Evolutionary conservation across 2,113 vertebrate genomes (phyloP).

Genomic region (Rhagologus leucostigma): DNA sequence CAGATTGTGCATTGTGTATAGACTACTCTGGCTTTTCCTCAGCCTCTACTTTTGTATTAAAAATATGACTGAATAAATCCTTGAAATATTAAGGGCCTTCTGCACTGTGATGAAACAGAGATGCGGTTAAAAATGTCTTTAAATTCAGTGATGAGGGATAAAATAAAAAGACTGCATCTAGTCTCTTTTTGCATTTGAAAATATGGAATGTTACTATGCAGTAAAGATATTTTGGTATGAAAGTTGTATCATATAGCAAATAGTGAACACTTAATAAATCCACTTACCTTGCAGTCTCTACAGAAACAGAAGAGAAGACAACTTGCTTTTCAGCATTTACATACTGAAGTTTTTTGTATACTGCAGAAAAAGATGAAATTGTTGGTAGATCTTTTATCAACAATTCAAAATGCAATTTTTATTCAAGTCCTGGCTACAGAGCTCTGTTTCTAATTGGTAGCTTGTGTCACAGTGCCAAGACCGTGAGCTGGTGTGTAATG

Average conservation of each 20-base stretch:
- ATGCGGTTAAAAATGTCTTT: conserved; percentile 50
- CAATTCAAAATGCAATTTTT: background rate
- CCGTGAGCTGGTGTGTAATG: conserved; percentile 9
- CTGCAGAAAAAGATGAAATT: background rate
- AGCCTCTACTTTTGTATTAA: conserved; percentile 66
- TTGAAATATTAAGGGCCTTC: conserved; percentile 63
- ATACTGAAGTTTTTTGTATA: background rate
- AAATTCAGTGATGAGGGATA: conserved; percentile 27
- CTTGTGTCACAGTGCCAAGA: conserved; percentile 62
- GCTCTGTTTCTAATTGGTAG: conserved; percentile 18
- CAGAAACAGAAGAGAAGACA: background rate
- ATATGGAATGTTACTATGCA: conserved; percentile 46
- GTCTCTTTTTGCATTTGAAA: conserved; percentile 38
- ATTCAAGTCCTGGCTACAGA: background rate
- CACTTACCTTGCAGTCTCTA: conserved; percentile 1
- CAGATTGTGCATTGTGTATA: conserved; percentile 63
- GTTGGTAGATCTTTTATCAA: background rate
- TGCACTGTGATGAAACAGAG: conserved; percentile 69
- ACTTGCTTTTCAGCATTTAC: background rate
- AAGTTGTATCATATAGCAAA: conserved; percentile 31
- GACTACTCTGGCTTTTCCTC: conserved; percentile 65
- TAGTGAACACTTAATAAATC: background rate
- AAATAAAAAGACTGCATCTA: conserved; percentile 26
- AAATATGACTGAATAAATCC: conserved; percentile 60
- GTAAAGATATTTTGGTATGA: conserved; percentile 58